Percentiles rank a stretch among this genome's conserved stretches.
Evolutionary conservation across 2,113 vertebrate genomes (phyloP).

Genomic region (Alosa alosa): DNA sequence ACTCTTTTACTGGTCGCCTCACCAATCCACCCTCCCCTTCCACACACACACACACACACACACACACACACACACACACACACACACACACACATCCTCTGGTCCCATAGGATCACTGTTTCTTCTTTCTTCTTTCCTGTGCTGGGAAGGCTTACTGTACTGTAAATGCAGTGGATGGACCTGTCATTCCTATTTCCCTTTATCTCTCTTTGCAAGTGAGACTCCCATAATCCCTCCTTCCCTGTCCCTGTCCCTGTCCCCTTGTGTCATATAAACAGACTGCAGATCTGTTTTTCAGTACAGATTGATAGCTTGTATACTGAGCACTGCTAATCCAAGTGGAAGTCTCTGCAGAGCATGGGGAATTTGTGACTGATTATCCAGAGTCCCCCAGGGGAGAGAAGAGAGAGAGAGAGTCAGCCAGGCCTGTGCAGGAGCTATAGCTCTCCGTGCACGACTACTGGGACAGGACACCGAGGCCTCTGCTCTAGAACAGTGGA

Average conservation of each 20-base stretch:
- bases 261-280: neutral
- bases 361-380: neutral
- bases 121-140: constrained; percentile 27
- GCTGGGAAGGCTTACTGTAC: constrained; percentile 4
- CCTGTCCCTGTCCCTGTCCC: too few relatives aligned
- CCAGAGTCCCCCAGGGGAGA: neutral
- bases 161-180: neutral
- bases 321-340: neutral
- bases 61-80: constrained; percentile 7
- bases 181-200: neutral
- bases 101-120: neutral
- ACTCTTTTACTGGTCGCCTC: constrained; percentile 23
- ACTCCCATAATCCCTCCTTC: neutral
- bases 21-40: too few relatives aligned
- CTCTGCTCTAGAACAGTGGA: neutral
- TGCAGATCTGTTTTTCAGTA: too few relatives aligned
- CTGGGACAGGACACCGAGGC: neutral
- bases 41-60: too few relatives aligned
- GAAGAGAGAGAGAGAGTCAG: neutral
- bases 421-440: neutral
- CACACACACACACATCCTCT: neutral
- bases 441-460: neutral
- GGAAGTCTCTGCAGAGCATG: neutral
- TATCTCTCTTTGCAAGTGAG: neutral
- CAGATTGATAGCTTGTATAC: neutral